phyloP scores from a whole-genome alignment of 2,113 vertebrate species.

The Eurystomus gularis region DNA sequence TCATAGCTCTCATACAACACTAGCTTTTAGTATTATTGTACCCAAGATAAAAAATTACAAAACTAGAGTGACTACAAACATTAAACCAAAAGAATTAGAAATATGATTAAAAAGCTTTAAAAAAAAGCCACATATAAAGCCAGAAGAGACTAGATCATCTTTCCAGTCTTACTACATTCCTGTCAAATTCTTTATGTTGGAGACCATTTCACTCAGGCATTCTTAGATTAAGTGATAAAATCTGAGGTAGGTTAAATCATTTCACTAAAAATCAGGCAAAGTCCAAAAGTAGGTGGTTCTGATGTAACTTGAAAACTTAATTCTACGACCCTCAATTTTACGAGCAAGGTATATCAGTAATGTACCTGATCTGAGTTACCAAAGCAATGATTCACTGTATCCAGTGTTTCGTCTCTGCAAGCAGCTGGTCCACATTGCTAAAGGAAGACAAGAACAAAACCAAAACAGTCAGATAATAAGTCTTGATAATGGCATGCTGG shows the following conservation, averaged over 20 bases:
- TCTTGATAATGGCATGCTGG: background rate
- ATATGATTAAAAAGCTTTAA: background rate
- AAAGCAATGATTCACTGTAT: background rate
- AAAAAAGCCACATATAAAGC: background rate
- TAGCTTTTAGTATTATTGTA: background rate
- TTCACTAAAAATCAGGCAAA: background rate
- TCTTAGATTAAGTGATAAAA: background rate
- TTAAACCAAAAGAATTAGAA: background rate
- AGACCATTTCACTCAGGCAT: background rate
- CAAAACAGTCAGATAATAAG: fast-evolving
- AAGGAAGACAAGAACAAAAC: background rate
- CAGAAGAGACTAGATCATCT: background rate
- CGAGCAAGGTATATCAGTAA: background rate
- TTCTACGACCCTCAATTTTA: background rate
- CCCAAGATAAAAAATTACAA: background rate
- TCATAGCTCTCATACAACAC: background rate
- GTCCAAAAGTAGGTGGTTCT: background rate
- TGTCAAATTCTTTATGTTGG: background rate
- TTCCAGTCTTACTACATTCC: background rate
- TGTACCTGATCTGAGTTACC: background rate
- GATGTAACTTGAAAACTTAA: background rate
- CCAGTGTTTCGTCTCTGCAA: background rate
- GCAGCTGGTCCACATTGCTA: background rate
- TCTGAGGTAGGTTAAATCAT: background rate
- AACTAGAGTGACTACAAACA: background rate